Base-by-base conservation (phyloP, 2,888 invertebrate genomes). In the Leptopilina syphax region DNA sequence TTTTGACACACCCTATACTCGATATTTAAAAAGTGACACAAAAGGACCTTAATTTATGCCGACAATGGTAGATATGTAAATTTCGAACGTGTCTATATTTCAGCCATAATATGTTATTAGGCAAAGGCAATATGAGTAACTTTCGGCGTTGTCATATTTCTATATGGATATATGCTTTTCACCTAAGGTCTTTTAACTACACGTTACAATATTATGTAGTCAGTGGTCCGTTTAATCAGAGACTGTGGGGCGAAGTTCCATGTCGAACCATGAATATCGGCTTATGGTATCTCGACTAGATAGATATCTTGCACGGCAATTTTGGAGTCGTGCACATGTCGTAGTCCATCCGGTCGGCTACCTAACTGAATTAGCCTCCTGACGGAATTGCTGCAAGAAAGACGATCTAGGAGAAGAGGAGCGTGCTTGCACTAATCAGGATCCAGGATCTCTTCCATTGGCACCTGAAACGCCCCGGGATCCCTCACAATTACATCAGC, bases 281-380 rank as follows among this genome's bases (percentile, higher is more conserved):
- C 81, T 84, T 82, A 80, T 85, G 81, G 86, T 88, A 89, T 91
- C 91, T 89, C 78, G 83, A 79, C 73, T 76, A 83, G 91, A 91
- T 91, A 90, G 89, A 89, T 86, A 91, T 91, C 90, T 86, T 88
- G 86, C 86, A 87, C 85, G 86, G 88, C 86, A 91, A 91, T 91
- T 91, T 90, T 84, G 88, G 88, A 91, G 87, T 91, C 90, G 89
- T 87, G 89, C 91, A 91, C 91, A 91, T 91, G 91, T 91, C 91
- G 90, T 87, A 88, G 84, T 81, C 85, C 84, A 85, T 85, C 87
- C 87, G 87, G 85, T 80, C 77, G 80, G 77, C 80, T 77, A 68
- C 82, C 85, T 82, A 82, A 81, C 85, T 81, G 84, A 85, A 83
- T 84, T 84, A 80, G 82, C 83, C 78, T 82, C 80, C 60, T 77